Evolutionary conservation across 2,113 vertebrate genomes (phyloP), one percentile per base, ranked within the genome.

Genomic region (Butastur rufipennis): DNA sequence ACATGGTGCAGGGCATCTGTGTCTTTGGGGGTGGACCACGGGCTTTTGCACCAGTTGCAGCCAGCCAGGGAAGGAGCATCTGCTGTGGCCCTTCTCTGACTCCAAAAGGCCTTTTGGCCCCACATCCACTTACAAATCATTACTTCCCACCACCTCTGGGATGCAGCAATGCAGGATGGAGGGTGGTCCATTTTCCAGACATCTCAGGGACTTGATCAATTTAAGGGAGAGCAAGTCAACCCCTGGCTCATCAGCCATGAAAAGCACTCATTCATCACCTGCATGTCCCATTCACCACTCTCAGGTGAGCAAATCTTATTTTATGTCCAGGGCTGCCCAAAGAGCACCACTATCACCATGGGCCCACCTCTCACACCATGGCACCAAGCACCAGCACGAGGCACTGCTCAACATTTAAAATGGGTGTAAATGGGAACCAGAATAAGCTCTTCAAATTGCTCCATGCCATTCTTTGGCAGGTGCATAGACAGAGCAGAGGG

Each of bases 1-100:
- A n/a, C 23, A 34, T 2, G 3, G 59, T 13, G 0, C n/a, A 73
- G 45, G 14, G 26, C 43, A 40, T 29, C 53, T 3, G 1, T 5
- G 5, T 17, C 66, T 42, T 73, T 6, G 4, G 21, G 40, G 55
- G 36, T 32, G 27, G 10, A 27, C 17, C 27, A 59, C 9, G 9
- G 11, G 25, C 38, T 72, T 53, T 38, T 47, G 38, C 52, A 58
- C 23, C 80, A 89, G 16, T 36, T 77, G 56, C 43, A 38, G 48
- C 19, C 70, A 70, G n/a, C 21, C 32, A 63, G 48, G 42, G 47
- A 47, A 66, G 18, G 9, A 73, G 7, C 40, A 67, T 55, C 47
- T 27, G 59, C 31, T 32, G 42, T 27, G 25, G 43, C 25, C 70
- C 29, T 26, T 32, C 70, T 68, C 62, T 40, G 56, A 26, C 34